These are phyloP conservation scores for Chelonoidis abingdonii DNA, from an alignment of 2,113 vertebrate genomes.

Conservation along the genomic window DNA sequence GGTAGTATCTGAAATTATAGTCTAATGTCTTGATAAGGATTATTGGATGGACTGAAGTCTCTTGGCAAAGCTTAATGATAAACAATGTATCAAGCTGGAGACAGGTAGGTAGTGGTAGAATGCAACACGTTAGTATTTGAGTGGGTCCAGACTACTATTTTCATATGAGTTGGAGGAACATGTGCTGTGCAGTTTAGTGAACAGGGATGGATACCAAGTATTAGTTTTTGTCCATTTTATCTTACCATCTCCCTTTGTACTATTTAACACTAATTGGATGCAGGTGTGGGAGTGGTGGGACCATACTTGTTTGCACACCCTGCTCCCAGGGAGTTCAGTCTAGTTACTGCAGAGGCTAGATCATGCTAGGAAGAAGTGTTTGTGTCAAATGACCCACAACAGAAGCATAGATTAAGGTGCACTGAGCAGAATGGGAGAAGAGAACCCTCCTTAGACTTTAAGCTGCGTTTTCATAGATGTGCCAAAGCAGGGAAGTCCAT, in stretches of 20 bases:
- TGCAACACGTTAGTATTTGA: neutral
- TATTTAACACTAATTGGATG: neutral
- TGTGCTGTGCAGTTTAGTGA: rapidly evolving
- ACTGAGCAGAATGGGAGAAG: too few species aligned
- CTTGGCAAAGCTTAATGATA: neutral
- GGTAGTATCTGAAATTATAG: neutral
- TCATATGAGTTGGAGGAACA: neutral
- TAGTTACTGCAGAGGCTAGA: too few species aligned
- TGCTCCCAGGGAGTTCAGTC: too few species aligned
- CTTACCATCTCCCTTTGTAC: too few species aligned
- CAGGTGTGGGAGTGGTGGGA: neutral
- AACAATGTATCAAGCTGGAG: neutral
- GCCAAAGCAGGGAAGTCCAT: neutral
- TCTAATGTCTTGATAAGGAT: neutral
- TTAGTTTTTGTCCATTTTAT: too few species aligned
- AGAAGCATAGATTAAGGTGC: too few species aligned
- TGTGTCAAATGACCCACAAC: too few species aligned
- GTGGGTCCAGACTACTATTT: neutral
- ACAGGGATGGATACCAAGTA: rapidly evolving
- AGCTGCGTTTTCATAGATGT: neutral
- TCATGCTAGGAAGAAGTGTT: too few species aligned
- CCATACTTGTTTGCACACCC: too few species aligned
- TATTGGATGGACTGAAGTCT: neutral
- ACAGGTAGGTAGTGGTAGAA: neutral
- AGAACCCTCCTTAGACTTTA: too few species aligned